A percentile compares a stretch with the other conserved stretches of the same genome.
Conservation (phyloP, 2,888 invertebrate species). For the Liposcelis brunnea region DNA sequence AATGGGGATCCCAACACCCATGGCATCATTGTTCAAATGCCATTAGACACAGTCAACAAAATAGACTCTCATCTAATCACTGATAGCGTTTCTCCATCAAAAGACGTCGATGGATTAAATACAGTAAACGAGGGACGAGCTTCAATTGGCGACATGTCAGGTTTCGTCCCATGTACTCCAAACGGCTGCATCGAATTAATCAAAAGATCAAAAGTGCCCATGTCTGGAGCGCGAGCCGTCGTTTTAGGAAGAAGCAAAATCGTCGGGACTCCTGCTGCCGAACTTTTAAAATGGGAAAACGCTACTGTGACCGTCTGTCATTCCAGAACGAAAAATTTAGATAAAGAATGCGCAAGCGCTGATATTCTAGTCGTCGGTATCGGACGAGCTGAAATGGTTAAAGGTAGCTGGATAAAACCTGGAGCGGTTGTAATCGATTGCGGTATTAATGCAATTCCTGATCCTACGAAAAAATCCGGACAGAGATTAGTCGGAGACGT, state of each 20-base stretch:
- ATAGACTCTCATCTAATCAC: constrained; percentile 80
- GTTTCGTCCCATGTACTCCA: constrained; percentile 93
- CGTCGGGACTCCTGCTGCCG: constrained; percentile 89
- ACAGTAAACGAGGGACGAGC: constrained; percentile 87
- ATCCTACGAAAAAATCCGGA: constrained; percentile 58
- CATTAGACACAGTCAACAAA: constrained; percentile 62
- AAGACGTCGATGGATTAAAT: constrained; percentile 91
- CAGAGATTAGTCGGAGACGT: constrained; percentile 91
- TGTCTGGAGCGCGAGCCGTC: constrained; percentile 73
- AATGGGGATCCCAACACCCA: constrained; percentile 74
- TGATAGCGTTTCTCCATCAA: constrained; percentile 70
- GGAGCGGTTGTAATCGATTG: constrained; percentile 98
- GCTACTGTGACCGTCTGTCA: constrained; percentile 97
- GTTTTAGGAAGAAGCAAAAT: constrained; percentile 95
- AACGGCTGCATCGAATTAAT: constrained; percentile 88
- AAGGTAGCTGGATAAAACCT: constrained; percentile 91
- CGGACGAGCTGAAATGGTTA: constrained; percentile 76
- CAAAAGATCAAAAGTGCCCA: constrained; percentile 53
- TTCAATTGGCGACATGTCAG: constrained; percentile 72
- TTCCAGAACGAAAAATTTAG: constrained; percentile 74
- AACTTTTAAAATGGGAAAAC: constrained; percentile 88
- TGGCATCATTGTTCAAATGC: constrained; percentile 95
- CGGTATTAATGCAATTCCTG: constrained; percentile 84
- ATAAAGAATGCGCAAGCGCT: constrained; percentile 53
- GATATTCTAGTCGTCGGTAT: constrained; percentile 96